A percentile compares a stretch with the other conserved stretches of the same genome.
These are phyloP conservation scores for Heliconius erato DNA, from an alignment of 2,888 invertebrate species.

Conservation along the genomic window DNA sequence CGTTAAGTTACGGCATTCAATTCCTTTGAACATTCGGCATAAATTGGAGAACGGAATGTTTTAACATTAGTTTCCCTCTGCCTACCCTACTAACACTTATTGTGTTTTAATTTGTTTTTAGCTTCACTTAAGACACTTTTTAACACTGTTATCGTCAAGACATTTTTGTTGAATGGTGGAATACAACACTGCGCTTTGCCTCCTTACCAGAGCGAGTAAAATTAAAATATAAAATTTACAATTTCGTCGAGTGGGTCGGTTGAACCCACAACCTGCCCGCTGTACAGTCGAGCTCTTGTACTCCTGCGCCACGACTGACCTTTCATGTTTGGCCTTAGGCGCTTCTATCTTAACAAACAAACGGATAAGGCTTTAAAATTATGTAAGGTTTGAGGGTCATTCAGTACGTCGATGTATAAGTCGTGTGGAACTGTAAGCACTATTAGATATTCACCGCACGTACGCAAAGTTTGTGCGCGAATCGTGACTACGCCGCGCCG, in stretches of 20 bases:
- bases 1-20: too few relatives aligned
- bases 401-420: constrained; percentile 26
- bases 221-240: not conserved
- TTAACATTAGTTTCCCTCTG: too few relatives aligned
- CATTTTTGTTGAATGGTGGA: too few relatives aligned
- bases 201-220: not conserved
- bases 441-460: constrained; percentile 39
- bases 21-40: too few relatives aligned
- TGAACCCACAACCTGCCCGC: not conserved
- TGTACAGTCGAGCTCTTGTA: not conserved
- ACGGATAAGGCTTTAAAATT: not conserved
- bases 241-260: not conserved
- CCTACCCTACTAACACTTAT: not conserved
- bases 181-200: not conserved
- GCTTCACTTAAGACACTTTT: too few relatives aligned
- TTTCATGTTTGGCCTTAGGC: not conserved
- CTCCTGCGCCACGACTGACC: not conserved
- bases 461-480: constrained; percentile 32
- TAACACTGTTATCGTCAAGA: too few relatives aligned
- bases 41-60: too few relatives aligned
- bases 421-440: constrained; percentile 32
- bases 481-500: constrained; percentile 44
- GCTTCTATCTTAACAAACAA: not conserved
- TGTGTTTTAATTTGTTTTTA: not conserved
- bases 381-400: constrained; percentile 10